A percentile compares a stretch with the other conserved stretches of the same genome.
These are phyloP conservation scores for Ondatra zibethicus DNA, from an alignment of 2,113 vertebrate species.

Conservation along the genomic window DNA sequence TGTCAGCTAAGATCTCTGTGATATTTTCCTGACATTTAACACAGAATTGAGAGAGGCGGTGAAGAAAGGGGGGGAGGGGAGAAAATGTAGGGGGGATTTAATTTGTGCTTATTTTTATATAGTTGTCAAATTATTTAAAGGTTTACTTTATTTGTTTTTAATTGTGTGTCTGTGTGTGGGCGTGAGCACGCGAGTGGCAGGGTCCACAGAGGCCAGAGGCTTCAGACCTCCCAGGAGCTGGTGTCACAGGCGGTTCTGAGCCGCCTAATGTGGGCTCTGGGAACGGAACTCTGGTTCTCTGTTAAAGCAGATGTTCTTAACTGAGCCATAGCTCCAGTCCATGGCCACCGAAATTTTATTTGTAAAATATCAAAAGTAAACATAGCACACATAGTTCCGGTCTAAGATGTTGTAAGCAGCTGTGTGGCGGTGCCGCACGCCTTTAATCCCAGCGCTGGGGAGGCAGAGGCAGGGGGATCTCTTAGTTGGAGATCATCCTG, in stretches of 20 bases:
- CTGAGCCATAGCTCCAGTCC: not conserved
- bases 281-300: not conserved
- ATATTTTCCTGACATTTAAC: not conserved
- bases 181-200: not conserved
- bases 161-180: too few species aligned
- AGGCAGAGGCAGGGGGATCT: not conserved
- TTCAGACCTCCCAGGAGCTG: not conserved
- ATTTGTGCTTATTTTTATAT: constrained; percentile 6
- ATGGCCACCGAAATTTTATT: not conserved
- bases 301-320: not conserved
- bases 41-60: not conserved
- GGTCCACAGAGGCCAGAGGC: not conserved
- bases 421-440: too few species aligned
- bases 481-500: not conserved
- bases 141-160: too few species aligned
- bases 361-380: not conserved
- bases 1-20: not conserved
- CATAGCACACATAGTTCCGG: not conserved
- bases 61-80: not conserved
- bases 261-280: not conserved
- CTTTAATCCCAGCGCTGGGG: not conserved
- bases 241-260: not conserved
- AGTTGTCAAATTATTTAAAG: not conserved
- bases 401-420: not conserved
- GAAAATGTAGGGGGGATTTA: not conserved